Base-by-base conservation (phyloP, 2,113 vertebrate species). In the Eurypyga helias region DNA sequence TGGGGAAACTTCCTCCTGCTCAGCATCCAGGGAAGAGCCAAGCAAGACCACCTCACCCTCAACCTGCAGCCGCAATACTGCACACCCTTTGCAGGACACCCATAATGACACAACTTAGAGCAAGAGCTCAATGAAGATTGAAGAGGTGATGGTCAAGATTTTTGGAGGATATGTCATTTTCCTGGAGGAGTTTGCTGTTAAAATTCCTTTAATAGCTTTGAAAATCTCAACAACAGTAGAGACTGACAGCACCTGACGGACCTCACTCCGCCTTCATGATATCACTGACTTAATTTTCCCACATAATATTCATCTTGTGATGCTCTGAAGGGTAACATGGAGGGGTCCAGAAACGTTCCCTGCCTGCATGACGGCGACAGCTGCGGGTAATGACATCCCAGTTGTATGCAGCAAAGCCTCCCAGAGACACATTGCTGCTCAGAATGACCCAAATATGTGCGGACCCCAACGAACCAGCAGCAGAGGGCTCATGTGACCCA, bases 361-460 rank as follows among this genome's bases (percentile, higher is more conserved):
- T 41, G 36, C 31, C 25, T 2, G 8, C 58, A 31, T 2, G 1
- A 16, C 2, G 4, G 45, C 0, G 12, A 43, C 34, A 28, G 23
- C 18, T 19, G 0, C 0, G 0, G 69, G 14, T 24, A 24, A 57
- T 66, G 54, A 46, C 0, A 0, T 66, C 31, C 31, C 38, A 26
- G 36, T 33, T 12, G 14, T 0, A 23, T 0, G 3, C 51, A 8
- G 77, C 2, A 3, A 67, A 46, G 45, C 41, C 67, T 28, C 79
- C 0, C 1, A 18, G 72, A 33, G 20, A 1, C 51, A 20, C 2
- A 33, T 1, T 9, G 33, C 54, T 70, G 41, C 36, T 36, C 38
- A 28, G n/a, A 54, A 23, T 43, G 29, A 5, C 18, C 25, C 3
- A 1, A 20, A 72, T 0, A 0, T 0, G 1, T 1, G 4, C 0